Evolutionary conservation across 2,888 invertebrate species (phyloP), one percentile per base, ranked within the genome.

Genomic region (Allophyes oxyacanthae): DNA sequence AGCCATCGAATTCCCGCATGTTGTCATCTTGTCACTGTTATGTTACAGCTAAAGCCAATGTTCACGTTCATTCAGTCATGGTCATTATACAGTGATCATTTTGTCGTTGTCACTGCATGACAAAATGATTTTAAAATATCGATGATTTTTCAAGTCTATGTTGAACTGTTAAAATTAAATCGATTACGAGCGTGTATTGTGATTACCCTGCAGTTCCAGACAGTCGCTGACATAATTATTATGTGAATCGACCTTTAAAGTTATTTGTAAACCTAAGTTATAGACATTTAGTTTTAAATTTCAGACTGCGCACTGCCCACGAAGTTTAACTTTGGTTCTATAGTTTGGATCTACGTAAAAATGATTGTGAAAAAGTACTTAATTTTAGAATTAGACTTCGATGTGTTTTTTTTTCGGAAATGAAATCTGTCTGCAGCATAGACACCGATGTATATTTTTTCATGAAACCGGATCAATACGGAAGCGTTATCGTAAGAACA

Each of bases 301-400:
- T 68, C 79, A 66, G 77, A 86, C 84, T 84, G 83, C 60, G 57
- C 79, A 86, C 83, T 84, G 83, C 84, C 84, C 78, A 84, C 74
- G 76, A 80, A 84, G 85, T 84, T 75, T 67, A 73, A 84, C 82
- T 87, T 87, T 78, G 77, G 66, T 79, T 78, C 48, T 72, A 55
- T 71, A 58, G 64, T 76, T 77, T 69, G 64, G 64, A 71, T 74
- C 72, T 57, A 63, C 72, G 69, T 77, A 56, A 77, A 76, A 75
- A 48, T 77, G 61, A 64, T 59, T 75, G 62, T 75, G 56, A 70
- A 64, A 25, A 72, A 84, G 92, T 92, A 92, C 91, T 92, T 92
- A 92, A 91, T 85, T 62, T 82, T 88, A 88, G 85, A 71, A 81
- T 83, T 86, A 88, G 78, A 82, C 78, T 80, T 78, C 68, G 75